Evolutionary conservation across 2,888 invertebrate species (phyloP), one percentile per base, ranked within the genome.

Genomic region (Eilema griseolum): DNA sequence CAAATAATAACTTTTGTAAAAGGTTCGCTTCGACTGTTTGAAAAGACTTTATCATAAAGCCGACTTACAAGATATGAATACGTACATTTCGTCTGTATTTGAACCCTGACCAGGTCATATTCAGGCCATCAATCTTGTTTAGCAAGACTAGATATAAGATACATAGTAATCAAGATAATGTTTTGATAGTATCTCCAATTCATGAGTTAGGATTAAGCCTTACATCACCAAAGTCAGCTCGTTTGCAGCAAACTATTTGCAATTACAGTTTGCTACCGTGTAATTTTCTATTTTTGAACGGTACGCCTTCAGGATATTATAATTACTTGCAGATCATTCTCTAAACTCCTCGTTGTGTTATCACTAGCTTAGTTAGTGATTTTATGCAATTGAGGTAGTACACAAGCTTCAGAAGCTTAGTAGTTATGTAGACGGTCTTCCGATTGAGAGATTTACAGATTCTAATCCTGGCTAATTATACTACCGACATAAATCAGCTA

Each of bases 181-280:
- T 71, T 75, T 66, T 61, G 60, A 61, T 70, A 71, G 65, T 70
- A 76, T 69, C 60, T 71, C 74, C 64, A 70, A 73, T 71, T 71
- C 66, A 72, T 82, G 74, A 60, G 14, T 72, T 52, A 73, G 73
- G 67, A 76, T 78, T 80, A 69, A 73, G 66, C 26, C n/a, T 1
- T 10, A 5, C n/a, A 14, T 60, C 33, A 28, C 28, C 28, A 8
- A 7, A 37, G 61, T 26, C 41, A 14, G 16, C 0, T 1, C 2
- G 46, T 61, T 41, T 28, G 60, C 46, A 23, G 41, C 62, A 26
- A 16, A 23, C 61, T 62, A 14, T 61, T 33, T 61, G 61, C 61
- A 14, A 23, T 5, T 5, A 23, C 33, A 23, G 61, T 33, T 33
- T 12, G 23, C n/a, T 31, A 11, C 61, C 24, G n/a, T 1, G 10